Base-by-base conservation (phyloP, 2,797 vertebrate genomes). In the Pseudomugil gertrudae region DNA sequence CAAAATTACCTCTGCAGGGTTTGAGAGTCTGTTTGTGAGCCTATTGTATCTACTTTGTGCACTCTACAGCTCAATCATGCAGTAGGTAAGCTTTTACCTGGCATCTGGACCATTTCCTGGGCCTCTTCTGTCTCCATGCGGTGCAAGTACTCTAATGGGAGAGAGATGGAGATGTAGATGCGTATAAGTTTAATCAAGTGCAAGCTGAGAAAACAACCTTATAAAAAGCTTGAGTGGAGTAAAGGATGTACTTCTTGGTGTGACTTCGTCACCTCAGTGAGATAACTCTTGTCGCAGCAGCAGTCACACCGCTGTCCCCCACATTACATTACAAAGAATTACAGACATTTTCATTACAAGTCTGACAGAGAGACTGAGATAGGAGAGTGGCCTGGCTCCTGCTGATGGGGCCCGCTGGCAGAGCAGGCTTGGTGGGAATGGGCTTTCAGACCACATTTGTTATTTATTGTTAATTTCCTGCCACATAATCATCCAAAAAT, bases 381-480 rank as follows among this genome's bases (percentile, higher is more conserved):
- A 2, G 54, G 66, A 82, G 73, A 76, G 81, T 17, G 56, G 73
- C 74, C 78, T 9, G 59, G 80, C 78, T 68, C 36, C 6, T 24
- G 68, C 65, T 88, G 86, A 86, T 67, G 67, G 65, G 73, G 70
- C 74, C 66, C 30, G 29, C 74, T 26, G 63, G 72, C 68, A 35
- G 73, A 50, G 17, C 19, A 29, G 74, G 70, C 72, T 64, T 27
- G 66, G 69, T 1, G 66, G 84, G 82, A 82, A 81, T 79, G 81
- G 88, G 84, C 90, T 91, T 92, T 94, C 93, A 90, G 81, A 96
- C 95, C 95, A 96, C 97, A 98, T 99, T 98, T 99, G 97, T 99
- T 99, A 99, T 99, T 99, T 98, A 99, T 99, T 99, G 98, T 99
- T 98, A 99, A 99, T 99, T 99, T 98, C 95, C 96, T 95, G 95